Percentiles rank a stretch among this genome's conserved stretches.
These are phyloP conservation scores for Aromia moschata DNA, from an alignment of 2,888 invertebrate species.

Conservation along the genomic window DNA sequence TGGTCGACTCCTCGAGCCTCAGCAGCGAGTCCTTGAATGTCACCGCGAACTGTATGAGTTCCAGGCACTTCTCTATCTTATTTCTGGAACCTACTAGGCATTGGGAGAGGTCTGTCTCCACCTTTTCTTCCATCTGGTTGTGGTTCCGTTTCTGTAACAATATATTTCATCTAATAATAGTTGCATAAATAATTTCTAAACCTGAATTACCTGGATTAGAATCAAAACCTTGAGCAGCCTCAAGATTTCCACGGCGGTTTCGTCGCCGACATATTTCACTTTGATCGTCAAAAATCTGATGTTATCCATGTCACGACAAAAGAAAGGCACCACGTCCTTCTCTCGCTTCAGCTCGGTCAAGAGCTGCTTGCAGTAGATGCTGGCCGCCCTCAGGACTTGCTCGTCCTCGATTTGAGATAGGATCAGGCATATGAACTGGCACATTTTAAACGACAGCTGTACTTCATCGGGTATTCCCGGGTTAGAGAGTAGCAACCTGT, in stretches of 20 bases:
- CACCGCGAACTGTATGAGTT: conserved; percentile 26
- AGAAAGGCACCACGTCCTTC: conserved; percentile 20
- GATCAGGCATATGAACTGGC: conserved; percentile 33
- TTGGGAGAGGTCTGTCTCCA: conserved; percentile 26
- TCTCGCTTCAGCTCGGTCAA: conserved; percentile 26
- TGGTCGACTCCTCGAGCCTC: conserved; percentile 9
- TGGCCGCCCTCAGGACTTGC: conserved; percentile 29
- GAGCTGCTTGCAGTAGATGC: conserved; percentile 32
- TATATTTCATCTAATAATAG: too few relatives aligned
- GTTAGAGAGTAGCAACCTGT: conserved; percentile 29
- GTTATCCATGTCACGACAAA: conserved; percentile 30
- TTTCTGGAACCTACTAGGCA: conserved; percentile 25
- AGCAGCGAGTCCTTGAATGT: conserved; percentile 28
- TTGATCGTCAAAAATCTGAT: conserved; percentile 31
- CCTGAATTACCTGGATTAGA: conserved; percentile 38
- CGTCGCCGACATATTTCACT: conserved; percentile 28
- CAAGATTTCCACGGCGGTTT: conserved; percentile 29
- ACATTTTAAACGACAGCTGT: conserved; percentile 24
- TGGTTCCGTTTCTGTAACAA: conserved; percentile 35
- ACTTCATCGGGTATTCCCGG: conserved; percentile 37
- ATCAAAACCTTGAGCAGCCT: conserved; percentile 34
- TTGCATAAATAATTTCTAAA: neutral
- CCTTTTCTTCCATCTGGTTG: conserved; percentile 17
- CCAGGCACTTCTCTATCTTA: conserved; percentile 31
- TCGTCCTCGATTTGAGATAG: conserved; percentile 30